These are phyloP conservation scores for Eurystomus gularis DNA, from an alignment of 2,113 vertebrate species.

Conservation along the genomic window DNA sequence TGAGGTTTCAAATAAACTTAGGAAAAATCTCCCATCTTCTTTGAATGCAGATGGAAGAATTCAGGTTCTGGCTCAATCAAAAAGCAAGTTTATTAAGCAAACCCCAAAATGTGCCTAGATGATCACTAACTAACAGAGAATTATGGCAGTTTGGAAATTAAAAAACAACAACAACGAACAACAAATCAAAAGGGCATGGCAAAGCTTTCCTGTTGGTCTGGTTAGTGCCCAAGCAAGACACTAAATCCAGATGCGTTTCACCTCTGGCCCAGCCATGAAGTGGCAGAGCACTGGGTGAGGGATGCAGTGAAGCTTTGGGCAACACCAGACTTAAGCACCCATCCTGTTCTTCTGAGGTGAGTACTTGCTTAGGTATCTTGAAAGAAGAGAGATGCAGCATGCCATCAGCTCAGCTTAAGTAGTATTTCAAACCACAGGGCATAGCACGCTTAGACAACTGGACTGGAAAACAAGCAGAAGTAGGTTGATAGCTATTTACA, in stretches of 20 bases:
- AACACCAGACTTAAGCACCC: not conserved
- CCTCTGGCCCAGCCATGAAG: not conserved
- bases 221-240: not conserved
- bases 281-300: not conserved
- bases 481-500: constrained; percentile 63
- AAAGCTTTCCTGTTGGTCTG: not conserved
- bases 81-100: not conserved
- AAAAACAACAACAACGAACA: not conserved
- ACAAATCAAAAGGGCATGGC: not conserved
- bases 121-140: not conserved
- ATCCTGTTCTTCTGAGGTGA: not conserved
- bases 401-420: constrained; percentile 26
- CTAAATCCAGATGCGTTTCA: not conserved
- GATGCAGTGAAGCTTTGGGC: not conserved
- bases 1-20: not conserved
- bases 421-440: constrained; percentile 33
- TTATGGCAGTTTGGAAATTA: not conserved
- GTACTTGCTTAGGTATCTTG: not conserved
- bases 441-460: constrained; percentile 37
- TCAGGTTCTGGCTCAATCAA: not conserved
- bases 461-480: constrained; percentile 71
- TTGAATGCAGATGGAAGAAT: not conserved
- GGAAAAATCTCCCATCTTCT: not conserved
- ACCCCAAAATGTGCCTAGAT: not conserved
- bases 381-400: not conserved